A percentile compares a stretch with the other conserved stretches of the same genome.
Conservation (phyloP, 1,140 invertebrate species). For the Paramacrobiotus metropolitanus region DNA sequence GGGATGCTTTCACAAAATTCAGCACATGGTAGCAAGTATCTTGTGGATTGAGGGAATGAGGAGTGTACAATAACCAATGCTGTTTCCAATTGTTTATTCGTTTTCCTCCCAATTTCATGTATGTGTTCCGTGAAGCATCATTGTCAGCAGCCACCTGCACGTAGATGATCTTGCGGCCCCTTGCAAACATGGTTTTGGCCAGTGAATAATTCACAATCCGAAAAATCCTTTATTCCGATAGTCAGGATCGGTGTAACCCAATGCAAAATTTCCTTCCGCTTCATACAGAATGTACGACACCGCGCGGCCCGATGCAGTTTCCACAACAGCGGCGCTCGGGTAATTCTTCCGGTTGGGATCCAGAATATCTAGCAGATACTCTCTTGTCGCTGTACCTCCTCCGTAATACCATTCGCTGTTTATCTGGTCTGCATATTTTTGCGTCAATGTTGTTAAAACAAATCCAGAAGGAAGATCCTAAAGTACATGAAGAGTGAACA, state of each 20-base stretch:
- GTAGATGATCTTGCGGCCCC: not conserved
- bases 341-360: too few species aligned
- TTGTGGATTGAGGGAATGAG: too few species aligned
- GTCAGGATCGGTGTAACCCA: not conserved
- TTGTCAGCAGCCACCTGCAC: not conserved
- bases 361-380: not conserved
- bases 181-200: not conserved
- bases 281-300: not conserved
- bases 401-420: not conserved
- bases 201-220: not conserved
- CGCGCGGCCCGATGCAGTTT: not conserved
- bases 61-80: not conserved
- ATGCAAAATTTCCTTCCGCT: not conserved
- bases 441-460: not conserved
- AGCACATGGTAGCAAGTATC: too few species aligned
- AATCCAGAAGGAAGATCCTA: not conserved
- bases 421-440: not conserved
- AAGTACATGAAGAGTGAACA: too few species aligned
- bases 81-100: not conserved
- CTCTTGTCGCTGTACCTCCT: not conserved
- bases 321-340: not conserved
- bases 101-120: not conserved
- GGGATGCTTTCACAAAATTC: too few species aligned
- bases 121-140: not conserved
- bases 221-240: not conserved